Evolutionary conservation across 1,140 invertebrate genomes (phyloP).

Genomic region (Drosophila persimilis): DNA sequence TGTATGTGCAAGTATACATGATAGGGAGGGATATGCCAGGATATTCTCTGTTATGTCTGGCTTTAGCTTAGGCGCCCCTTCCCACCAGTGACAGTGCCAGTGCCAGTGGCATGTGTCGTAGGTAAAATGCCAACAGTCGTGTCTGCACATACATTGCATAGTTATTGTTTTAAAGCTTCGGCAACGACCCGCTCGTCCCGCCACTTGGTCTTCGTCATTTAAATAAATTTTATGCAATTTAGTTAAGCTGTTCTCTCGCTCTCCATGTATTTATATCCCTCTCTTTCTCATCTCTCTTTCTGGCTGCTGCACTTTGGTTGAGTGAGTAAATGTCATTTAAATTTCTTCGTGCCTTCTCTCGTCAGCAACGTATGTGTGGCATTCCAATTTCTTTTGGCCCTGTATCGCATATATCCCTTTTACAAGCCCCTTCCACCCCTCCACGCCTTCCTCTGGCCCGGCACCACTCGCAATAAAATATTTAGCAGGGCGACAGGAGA

Average conservation of each 20-base stretch:
- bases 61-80: constrained; percentile 52
- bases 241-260: constrained; percentile 65
- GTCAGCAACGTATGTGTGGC: constrained; percentile 67
- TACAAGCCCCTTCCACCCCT: constrained; percentile 23
- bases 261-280: no score
- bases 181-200: constrained; percentile 7
- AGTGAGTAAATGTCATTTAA: constrained; percentile 81
- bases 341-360: constrained; percentile 61
- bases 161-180: constrained; percentile 80
- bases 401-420: constrained; percentile 58
- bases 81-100: background rate
- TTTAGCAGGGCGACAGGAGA: constrained; percentile 38
- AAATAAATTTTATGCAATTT: constrained; percentile 82
- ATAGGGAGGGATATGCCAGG: constrained; percentile 13
- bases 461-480: constrained; percentile 65
- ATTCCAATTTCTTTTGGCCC: constrained; percentile 76
- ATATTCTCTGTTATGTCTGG: constrained; percentile 51
- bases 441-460: background rate
- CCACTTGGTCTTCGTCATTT: constrained; percentile 53
- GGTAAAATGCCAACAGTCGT: constrained; percentile 65
- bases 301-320: constrained; percentile 40
- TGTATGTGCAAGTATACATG: no score
- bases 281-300: background rate
- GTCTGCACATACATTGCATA: constrained; percentile 73
- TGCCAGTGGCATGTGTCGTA: constrained; percentile 57